Evolutionary conservation across 2,113 vertebrate species (phyloP), one percentile per base, ranked within the genome.

Genomic region (Leiothrix lutea): DNA sequence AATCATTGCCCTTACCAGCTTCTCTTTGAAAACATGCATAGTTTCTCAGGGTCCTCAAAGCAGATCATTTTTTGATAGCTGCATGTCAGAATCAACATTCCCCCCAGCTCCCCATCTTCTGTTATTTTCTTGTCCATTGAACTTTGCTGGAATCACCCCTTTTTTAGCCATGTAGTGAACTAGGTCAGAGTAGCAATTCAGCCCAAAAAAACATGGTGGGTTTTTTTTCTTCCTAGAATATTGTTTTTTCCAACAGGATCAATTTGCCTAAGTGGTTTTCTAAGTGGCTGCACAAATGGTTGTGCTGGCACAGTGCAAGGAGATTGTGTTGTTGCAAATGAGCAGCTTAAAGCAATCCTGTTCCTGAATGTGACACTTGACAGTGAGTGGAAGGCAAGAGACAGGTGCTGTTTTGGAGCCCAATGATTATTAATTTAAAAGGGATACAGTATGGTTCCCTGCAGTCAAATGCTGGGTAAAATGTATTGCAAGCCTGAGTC

Each of bases 201-300:
- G 22, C 40, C 45, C 24, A 73, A 53, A 6, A 8, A 90, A 81
- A 44, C 19, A 24, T 18, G 40, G 13, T n/a, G 21, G 3, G 0
- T 3, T 36, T 81, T 69, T 65, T 66, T 64, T 12, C 25, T 80
- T 80, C 47, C 64, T 42, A 64, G 48, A 79, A n/a, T 73, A 44
- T 29, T 85, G 71, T 88, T 92, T 86, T 94, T 75, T 47, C 58
- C 66, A 69, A 29, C 54, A 86, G 81, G 74, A 92, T 96, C 74
- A 42, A 40, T 95, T 95, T 10, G 3, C 61, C 19, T 87, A 87
- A 94, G 58, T 91, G 72, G 60, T 51, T 80, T 72, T 65, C 33
- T 87, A 36, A 92, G 74, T 60, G 69, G 80, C 87, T 91, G 66
- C 78, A 72, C 79, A 94, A 88, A 91, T 65, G 79, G 71, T 45